Percentiles rank a stretch among this genome's conserved stretches.
phyloP scores from a whole-genome alignment of 2,888 invertebrate genomes.

The Tromatobia lineatoria region DNA sequence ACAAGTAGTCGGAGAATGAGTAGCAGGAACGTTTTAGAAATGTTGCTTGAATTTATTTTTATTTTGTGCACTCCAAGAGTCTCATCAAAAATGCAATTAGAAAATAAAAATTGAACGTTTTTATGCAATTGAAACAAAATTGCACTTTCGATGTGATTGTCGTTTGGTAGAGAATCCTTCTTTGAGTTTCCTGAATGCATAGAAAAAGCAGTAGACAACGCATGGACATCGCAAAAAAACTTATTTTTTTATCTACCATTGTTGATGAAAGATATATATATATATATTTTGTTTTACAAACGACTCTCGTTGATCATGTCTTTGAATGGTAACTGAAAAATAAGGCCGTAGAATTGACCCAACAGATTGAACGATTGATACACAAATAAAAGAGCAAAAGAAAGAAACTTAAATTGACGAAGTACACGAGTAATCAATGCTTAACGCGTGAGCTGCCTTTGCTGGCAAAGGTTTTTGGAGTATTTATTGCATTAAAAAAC shows the following conservation, averaged over 20 bases:
- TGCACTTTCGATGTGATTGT: background rate
- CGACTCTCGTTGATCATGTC: slow-evolving; percentile 48
- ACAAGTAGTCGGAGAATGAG: slow-evolving; percentile 47
- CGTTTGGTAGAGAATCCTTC: slow-evolving; percentile 2
- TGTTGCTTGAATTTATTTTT: slow-evolving; percentile 35
- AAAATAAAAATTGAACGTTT: slow-evolving; percentile 18
- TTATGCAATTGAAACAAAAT: slow-evolving; percentile 21
- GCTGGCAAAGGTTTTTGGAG: slow-evolving; percentile 67
- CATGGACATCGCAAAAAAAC: slow-evolving; percentile 49
- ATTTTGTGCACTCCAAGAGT: slow-evolving; percentile 41
- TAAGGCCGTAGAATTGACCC: slow-evolving; percentile 24
- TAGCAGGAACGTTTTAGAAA: slow-evolving; percentile 48
- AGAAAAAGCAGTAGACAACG: slow-evolving; percentile 34
- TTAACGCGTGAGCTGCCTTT: slow-evolving; percentile 56
- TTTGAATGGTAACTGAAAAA: slow-evolving; percentile 19
- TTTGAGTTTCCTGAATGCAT: slow-evolving; percentile 15
- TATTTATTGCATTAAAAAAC: slow-evolving; percentile 2
- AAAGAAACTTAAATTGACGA: slow-evolving; percentile 1
- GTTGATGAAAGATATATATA: slow-evolving; percentile 10
- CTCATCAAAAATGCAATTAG: slow-evolving; percentile 34
- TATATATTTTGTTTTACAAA: background rate
- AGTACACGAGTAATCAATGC: slow-evolving; percentile 15
- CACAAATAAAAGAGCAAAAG: background rate
- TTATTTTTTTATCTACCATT: slow-evolving; percentile 25
- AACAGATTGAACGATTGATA: slow-evolving; percentile 63